A percentile compares a stretch with the other conserved stretches of the same genome.
phyloP scores from a whole-genome alignment of 2,888 invertebrate species.

The Alsophila aescularia region DNA sequence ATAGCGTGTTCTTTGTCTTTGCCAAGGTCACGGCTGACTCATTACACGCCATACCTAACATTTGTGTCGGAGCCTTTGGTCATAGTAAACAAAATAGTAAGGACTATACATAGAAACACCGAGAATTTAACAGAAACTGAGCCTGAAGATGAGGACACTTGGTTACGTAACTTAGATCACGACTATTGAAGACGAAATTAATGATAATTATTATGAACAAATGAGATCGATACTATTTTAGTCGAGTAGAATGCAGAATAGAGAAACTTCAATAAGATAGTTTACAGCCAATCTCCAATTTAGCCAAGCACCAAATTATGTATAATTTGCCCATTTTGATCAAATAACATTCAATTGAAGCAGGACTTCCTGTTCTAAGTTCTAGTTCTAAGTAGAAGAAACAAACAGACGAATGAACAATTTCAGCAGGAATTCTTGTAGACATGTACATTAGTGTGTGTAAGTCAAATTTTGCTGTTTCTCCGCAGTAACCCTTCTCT shows the following conservation, averaged over 20 bases:
- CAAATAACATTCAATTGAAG: too few relatives aligned
- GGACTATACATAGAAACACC: neutral
- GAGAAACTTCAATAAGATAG: too few relatives aligned
- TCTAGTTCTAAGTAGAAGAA: neutral
- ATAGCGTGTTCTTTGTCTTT: conserved; percentile 73
- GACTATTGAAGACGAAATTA: too few relatives aligned
- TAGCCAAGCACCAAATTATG: too few relatives aligned
- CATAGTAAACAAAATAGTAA: conserved; percentile 20
- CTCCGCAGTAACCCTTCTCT: neutral
- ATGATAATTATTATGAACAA: too few relatives aligned
- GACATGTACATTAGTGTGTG: neutral
- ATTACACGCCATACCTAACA: conserved; percentile 25
- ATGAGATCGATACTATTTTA: too few relatives aligned
- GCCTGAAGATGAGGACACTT: neutral
- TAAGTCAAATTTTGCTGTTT: neutral
- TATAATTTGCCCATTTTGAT: too few relatives aligned
- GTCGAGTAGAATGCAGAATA: too few relatives aligned
- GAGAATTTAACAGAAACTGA: neutral
- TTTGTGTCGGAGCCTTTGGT: conserved; percentile 9
- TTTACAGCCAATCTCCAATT: too few relatives aligned
- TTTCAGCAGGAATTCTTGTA: neutral
- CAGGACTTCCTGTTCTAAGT: too few relatives aligned
- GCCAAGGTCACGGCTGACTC: conserved; percentile 68
- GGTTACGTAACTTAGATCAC: neutral
- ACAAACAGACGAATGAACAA: neutral